Conservation (phyloP, 2,797 vertebrate species). For the Labeo calbasu region DNA sequence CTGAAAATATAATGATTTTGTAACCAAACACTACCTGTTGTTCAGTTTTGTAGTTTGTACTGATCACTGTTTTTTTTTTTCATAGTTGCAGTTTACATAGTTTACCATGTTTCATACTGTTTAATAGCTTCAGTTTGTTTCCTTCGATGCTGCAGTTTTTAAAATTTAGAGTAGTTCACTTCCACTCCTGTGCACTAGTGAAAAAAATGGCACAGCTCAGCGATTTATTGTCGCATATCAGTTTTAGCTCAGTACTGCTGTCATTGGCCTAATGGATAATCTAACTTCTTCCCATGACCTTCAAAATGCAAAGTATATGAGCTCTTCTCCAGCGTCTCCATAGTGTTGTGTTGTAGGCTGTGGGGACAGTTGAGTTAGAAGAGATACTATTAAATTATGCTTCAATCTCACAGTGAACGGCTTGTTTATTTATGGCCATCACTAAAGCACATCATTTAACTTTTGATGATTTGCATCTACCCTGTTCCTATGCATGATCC, state of each 20-base stretch:
- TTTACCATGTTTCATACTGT: neutral
- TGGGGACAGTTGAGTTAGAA: slow-evolving; percentile 46
- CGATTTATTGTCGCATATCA: neutral
- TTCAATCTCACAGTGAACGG: slow-evolving; percentile 61
- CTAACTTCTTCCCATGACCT: slow-evolving; percentile 32
- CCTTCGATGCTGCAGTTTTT: slow-evolving; percentile 7
- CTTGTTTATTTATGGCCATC: slow-evolving; percentile 68
- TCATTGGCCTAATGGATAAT: slow-evolving; percentile 23
- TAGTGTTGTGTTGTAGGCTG: slow-evolving; percentile 6
- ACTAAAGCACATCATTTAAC: slow-evolving; percentile 60
- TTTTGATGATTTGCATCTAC: slow-evolving; percentile 68
- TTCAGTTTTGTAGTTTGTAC: slow-evolving; percentile 1
- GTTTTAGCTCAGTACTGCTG: slow-evolving; percentile 1
- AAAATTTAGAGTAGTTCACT: neutral
- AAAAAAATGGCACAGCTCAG: slow-evolving; percentile 7
- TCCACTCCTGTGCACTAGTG: neutral
- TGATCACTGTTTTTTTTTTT: slow-evolving; percentile 11
- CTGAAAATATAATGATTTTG: neutral
- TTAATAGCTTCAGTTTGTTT: neutral
- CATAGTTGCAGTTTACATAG: neutral
- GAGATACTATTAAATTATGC: slow-evolving; percentile 64
- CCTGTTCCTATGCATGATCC: slow-evolving; percentile 42
- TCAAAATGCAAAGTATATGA: slow-evolving; percentile 20
- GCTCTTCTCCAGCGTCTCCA: slow-evolving; percentile 10
- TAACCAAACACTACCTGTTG: neutral